A percentile compares a stretch with the other conserved stretches of the same genome.
Conservation (phyloP, 2,113 vertebrate genomes). For the Chionodraco myersi region DNA sequence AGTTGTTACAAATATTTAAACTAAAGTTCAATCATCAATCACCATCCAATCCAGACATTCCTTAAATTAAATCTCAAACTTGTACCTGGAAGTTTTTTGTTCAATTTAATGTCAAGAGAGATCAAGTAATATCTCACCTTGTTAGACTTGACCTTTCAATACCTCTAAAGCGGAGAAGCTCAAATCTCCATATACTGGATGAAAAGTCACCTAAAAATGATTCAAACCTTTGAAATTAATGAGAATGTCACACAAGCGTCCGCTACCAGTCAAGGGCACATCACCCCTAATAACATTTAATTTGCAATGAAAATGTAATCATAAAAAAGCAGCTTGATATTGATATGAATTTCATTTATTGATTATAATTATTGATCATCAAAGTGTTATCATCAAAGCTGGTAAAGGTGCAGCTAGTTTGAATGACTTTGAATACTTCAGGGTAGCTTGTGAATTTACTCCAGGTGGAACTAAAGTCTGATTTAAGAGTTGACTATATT, state of each 20-base stretch:
- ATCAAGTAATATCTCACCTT: conserved; percentile 1
- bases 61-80: neutral
- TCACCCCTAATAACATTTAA: neutral
- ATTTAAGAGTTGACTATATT: too few relatives aligned
- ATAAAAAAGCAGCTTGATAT: neutral
- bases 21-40: neutral
- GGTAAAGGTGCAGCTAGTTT: too few relatives aligned
- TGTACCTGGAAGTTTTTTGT: neutral
- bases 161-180: neutral
- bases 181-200: conserved; percentile 10
- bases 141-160: conserved; percentile 17
- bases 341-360: too few relatives aligned
- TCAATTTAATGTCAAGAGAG: neutral
- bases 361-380: too few relatives aligned
- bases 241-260: neutral
- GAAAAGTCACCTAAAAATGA: neutral
- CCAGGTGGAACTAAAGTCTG: too few relatives aligned
- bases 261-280: neutral
- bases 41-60: neutral
- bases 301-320: conserved; percentile 7
- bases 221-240: conserved; percentile 1
- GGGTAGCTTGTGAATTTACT: too few relatives aligned
- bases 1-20: neutral
- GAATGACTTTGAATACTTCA: too few relatives aligned
- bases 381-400: too few relatives aligned